Evolutionary conservation across 2,113 vertebrate species (phyloP).

Genomic region (Circaetus cinerascens): DNA sequence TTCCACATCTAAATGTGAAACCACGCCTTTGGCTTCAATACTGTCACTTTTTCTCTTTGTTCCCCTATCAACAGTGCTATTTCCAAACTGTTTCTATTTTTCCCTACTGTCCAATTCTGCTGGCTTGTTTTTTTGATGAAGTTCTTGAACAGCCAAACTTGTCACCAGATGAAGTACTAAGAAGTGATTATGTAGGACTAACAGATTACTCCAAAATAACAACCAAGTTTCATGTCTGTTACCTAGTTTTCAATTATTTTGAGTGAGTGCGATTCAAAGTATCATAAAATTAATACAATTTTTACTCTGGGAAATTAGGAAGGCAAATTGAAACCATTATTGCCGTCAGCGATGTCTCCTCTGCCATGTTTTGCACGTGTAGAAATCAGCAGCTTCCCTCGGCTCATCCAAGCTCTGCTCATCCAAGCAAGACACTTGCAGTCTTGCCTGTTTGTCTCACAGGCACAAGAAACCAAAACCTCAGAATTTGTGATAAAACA

Average conservation of each 20-base stretch:
- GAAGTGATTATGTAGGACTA: background rate
- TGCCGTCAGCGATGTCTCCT: background rate
- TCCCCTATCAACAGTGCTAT: background rate
- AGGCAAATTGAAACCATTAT: accelerated
- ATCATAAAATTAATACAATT: background rate
- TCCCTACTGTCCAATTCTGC: background rate
- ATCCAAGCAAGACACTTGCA: accelerated
- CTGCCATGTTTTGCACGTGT: accelerated
- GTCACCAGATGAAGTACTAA: background rate
- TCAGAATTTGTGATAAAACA: background rate
- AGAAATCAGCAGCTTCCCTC: background rate
- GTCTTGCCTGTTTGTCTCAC: background rate
- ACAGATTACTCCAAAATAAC: background rate
- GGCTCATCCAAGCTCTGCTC: background rate
- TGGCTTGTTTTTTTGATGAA: background rate
- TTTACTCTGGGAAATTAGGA: background rate
- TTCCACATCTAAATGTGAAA: background rate
- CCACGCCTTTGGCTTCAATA: background rate
- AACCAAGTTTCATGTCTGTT: background rate
- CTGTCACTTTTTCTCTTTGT: background rate
- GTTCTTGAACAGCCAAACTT: background rate
- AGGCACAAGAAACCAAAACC: background rate
- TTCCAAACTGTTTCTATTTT: background rate
- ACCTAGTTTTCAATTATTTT: background rate
- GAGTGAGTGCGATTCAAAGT: background rate